Conservation (phyloP, 2,113 vertebrate species). For the Amphiprion ocellaris region DNA sequence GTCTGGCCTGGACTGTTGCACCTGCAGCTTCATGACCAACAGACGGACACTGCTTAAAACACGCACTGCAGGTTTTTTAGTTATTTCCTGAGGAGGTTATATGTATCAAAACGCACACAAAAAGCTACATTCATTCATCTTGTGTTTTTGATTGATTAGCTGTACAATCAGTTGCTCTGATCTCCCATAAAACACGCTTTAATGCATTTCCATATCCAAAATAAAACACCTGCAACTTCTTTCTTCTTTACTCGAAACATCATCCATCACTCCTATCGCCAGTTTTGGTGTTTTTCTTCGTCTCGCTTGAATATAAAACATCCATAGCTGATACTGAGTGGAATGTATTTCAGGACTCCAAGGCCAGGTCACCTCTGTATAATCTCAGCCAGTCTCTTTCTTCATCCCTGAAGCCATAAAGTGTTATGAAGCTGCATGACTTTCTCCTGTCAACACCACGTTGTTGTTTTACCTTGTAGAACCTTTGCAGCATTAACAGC, state of each 20-base stretch:
- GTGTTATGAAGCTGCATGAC: constrained; percentile 35
- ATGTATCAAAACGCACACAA: constrained; percentile 16
- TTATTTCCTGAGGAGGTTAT: constrained; percentile 31
- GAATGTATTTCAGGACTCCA: constrained; percentile 31
- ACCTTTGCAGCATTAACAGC: constrained; percentile 21
- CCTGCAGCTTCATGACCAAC: constrained; percentile 75
- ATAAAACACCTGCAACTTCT: constrained; percentile 45
- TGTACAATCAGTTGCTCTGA: background rate
- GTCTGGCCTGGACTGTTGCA: constrained; percentile 67
- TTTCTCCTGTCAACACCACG: constrained; percentile 46
- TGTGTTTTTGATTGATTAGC: constrained; percentile 23
- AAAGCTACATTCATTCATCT: background rate
- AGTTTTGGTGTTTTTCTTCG: constrained; percentile 23
- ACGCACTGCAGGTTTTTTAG: constrained; percentile 13
- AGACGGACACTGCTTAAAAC: constrained; percentile 46
- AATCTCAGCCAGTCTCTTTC: constrained; percentile 8
- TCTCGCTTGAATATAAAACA: constrained; percentile 48
- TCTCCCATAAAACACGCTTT: constrained; percentile 24
- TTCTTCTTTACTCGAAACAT: constrained; percentile 25
- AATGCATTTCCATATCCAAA: constrained; percentile 33
- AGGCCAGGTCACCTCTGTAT: constrained; percentile 27
- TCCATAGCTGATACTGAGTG: constrained; percentile 35
- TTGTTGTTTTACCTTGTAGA: constrained; percentile 44
- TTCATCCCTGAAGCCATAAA: constrained; percentile 49
- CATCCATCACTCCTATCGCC: constrained; percentile 1